A percentile compares a stretch with the other conserved stretches of the same genome.
Conservation (phyloP, 2,888 invertebrate genomes). For the Pollenia amentaria region DNA sequence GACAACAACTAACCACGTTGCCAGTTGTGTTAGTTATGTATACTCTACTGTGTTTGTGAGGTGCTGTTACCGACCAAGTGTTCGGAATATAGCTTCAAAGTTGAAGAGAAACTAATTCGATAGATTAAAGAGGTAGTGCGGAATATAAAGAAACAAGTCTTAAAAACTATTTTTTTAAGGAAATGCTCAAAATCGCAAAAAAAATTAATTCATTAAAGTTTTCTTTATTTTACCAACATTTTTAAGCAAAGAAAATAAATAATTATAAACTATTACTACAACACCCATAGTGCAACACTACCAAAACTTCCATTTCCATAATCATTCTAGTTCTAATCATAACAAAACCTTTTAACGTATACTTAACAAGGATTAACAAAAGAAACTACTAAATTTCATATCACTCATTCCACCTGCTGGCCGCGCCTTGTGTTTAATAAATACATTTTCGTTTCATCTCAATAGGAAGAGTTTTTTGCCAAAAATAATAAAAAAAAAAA, state of each 20-base stretch:
- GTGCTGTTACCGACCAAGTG: too few species aligned
- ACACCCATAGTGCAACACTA: conserved; percentile 12
- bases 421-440: conserved; percentile 39
- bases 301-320: not conserved
- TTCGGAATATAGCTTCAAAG: too few species aligned
- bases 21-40: too few species aligned
- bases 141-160: too few species aligned
- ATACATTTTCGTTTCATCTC: conserved; percentile 28
- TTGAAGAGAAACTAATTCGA: too few species aligned
- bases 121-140: too few species aligned
- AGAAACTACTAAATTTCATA: conserved; percentile 59
- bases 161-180: too few species aligned
- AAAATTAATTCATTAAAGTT: not conserved
- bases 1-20: too few species aligned
- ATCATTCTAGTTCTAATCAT: conserved; percentile 27
- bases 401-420: conserved; percentile 59
- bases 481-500: conserved; percentile 36
- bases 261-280: not conserved
- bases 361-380: conserved; percentile 51
- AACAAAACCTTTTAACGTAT: conserved; percentile 57
- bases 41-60: too few species aligned
- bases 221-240: not conserved
- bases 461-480: not conserved
- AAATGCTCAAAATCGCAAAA: too few species aligned
- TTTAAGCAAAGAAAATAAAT: not conserved